phyloP scores from a whole-genome alignment of 2,797 vertebrate species.

The Megaceryle alcyon region DNA sequence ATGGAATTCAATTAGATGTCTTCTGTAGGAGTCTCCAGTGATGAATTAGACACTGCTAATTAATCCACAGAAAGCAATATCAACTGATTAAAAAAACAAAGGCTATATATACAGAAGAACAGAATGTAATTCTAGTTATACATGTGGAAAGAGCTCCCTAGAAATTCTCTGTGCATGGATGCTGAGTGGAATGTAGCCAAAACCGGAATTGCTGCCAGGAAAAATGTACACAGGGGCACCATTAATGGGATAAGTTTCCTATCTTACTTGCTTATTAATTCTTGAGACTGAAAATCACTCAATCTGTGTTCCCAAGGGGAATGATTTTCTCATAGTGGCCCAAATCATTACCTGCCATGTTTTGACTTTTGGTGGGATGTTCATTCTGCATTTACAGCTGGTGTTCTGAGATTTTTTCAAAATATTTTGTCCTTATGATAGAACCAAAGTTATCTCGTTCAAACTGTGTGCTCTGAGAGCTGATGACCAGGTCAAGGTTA shows the following conservation, averaged over 20 bases:
- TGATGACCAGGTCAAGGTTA: background rate
- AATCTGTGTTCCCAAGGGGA: background rate
- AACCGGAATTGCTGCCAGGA: background rate
- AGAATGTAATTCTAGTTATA: background rate
- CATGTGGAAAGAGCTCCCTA: background rate
- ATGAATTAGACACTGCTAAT: background rate
- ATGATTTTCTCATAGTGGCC: background rate
- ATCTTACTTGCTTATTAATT: background rate
- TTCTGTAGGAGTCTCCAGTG: background rate
- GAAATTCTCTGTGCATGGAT: background rate
- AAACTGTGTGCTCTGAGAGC: background rate
- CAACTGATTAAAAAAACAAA: background rate
- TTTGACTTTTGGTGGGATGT: background rate
- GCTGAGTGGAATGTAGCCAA: background rate
- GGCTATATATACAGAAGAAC: background rate
- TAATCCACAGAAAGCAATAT: background rate
- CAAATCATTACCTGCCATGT: fast-evolving
- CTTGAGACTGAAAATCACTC: background rate
- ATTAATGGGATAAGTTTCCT: background rate
- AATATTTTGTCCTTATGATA: background rate
- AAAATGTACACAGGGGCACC: background rate
- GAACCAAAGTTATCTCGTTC: background rate
- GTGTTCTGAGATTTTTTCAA: background rate
- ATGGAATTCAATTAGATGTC: background rate
- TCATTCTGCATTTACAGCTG: background rate